These are phyloP conservation scores for Ypsolopha scabrella DNA, from an alignment of 2,888 invertebrate species.

Conservation along the genomic window DNA sequence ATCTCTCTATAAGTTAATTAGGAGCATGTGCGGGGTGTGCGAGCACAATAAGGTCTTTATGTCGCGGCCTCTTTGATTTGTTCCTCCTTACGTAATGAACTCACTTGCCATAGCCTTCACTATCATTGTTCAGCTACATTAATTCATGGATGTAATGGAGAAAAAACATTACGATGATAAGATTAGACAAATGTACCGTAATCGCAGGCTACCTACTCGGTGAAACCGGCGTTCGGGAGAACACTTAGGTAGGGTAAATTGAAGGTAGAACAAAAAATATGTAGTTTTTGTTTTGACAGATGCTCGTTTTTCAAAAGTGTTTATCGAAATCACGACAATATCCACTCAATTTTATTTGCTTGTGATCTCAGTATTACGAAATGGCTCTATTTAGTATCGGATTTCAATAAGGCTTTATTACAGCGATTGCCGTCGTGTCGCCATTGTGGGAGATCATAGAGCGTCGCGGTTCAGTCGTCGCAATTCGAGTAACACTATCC, in stretches of 20 bases:
- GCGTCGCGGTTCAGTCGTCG: neutral
- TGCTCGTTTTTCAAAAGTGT: no score
- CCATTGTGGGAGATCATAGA: neutral
- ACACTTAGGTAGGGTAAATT: no score
- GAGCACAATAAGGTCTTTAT: conserved; percentile 50
- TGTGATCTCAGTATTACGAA: conserved; percentile 3
- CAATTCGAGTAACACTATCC: neutral
- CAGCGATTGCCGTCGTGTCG: neutral
- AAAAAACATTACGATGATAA: no score
- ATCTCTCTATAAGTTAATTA: conserved; percentile 52
- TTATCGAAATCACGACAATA: neutral
- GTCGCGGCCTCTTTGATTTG: conserved; percentile 45
- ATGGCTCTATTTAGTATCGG: neutral
- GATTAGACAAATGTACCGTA: no score
- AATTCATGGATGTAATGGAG: no score
- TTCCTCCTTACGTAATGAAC: conserved; percentile 26
- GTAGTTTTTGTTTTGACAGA: no score
- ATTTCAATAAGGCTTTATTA: conserved; percentile 2
- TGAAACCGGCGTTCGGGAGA: no score
- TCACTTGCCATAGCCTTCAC: conserved; percentile 5
- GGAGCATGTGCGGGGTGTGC: conserved; percentile 31
- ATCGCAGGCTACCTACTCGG: no score
- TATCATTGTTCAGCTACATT: neutral
- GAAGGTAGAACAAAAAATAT: no score
- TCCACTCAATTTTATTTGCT: neutral